These are phyloP conservation scores for Centropus unirufus DNA, from an alignment of 2,113 vertebrate species.

Conservation along the genomic window DNA sequence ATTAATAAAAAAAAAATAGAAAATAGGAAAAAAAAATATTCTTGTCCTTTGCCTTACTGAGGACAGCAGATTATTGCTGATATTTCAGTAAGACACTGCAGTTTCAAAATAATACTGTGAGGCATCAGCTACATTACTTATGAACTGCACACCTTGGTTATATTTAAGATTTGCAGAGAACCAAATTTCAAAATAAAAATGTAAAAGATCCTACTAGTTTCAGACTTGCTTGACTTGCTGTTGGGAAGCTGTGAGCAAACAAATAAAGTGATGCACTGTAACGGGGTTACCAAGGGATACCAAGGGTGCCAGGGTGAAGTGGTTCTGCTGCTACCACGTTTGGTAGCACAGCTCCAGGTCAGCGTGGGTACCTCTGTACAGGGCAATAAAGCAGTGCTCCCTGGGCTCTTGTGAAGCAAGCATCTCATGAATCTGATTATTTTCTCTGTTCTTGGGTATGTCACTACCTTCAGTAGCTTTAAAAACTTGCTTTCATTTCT, in stretches of 20 bases:
- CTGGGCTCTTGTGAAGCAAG: not conserved
- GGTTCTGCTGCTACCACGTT: not conserved
- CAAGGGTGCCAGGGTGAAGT: not conserved
- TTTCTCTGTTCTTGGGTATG: not conserved
- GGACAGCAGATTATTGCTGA: not conserved
- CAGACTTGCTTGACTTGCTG: not conserved
- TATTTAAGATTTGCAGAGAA: not conserved
- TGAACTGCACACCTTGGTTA: not conserved
- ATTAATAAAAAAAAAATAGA: too few species aligned
- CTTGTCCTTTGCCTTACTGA: not conserved
- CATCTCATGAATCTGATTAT: not conserved
- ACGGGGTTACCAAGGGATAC: not conserved
- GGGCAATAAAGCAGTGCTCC: not conserved
- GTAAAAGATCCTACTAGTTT: not conserved
- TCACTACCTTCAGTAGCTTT: not conserved
- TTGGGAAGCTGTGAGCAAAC: not conserved
- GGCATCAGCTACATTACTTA: not conserved
- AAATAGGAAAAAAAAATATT: too few species aligned
- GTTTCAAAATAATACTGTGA: not conserved
- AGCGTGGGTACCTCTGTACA: not conserved
- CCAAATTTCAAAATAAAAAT: not conserved
- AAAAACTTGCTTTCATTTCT: not conserved
- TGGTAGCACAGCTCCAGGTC: not conserved
- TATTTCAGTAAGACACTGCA: not conserved
- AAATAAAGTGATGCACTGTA: not conserved